Conservation (phyloP, 2,888 invertebrate genomes). For the Zygogramma bicolorata region DNA sequence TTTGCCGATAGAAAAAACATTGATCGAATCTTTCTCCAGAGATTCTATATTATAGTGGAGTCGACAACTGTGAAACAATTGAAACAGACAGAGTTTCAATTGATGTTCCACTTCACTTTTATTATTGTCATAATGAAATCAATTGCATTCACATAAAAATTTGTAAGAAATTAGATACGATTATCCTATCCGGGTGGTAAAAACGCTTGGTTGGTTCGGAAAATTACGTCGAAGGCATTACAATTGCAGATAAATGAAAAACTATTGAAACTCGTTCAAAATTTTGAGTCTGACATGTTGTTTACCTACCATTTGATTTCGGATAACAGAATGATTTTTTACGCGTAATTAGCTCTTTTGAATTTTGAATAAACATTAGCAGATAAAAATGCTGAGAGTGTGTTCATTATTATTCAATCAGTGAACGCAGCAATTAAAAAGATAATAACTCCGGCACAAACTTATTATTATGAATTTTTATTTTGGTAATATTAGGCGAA, state of each 20-base stretch:
- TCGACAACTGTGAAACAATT: too few relatives aligned
- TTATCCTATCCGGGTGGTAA: not conserved
- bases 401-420: not conserved
- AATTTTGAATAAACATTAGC: slow-evolving; percentile 7
- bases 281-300: not conserved
- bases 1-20: too few relatives aligned
- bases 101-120: not conserved
- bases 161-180: not conserved
- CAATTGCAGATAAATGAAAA: not conserved
- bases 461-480: not conserved
- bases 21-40: too few relatives aligned
- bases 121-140: not conserved
- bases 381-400: not conserved
- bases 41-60: too few relatives aligned
- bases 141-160: not conserved
- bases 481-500: not conserved
- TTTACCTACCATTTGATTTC: not conserved
- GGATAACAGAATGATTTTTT: not conserved
- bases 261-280: not conserved
- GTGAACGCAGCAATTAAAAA: not conserved
- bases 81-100: too few relatives aligned
- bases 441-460: not conserved
- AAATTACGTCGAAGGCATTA: not conserved
- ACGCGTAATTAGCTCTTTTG: not conserved
- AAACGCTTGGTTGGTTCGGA: not conserved